A percentile compares a stretch with the other conserved stretches of the same genome.
Conservation (phyloP, 2,888 invertebrate species). For the Amblyteles armatorius region DNA sequence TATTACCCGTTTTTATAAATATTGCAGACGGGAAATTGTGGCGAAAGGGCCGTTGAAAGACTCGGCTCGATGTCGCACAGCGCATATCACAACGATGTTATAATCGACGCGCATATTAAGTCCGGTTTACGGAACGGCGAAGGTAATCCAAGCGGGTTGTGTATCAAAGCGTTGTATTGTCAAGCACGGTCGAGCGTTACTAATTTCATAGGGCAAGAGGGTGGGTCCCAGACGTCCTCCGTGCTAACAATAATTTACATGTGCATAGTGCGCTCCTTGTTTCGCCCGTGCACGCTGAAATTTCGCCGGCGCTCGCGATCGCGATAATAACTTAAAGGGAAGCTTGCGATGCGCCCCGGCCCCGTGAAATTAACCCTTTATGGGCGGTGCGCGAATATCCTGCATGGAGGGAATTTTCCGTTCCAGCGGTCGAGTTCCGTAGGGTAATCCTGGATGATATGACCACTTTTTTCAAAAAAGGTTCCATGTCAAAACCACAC, state of each 20-base stretch:
- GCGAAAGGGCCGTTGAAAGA: neutral
- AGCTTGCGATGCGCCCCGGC: slow-evolving; percentile 33
- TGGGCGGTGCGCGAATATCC: neutral
- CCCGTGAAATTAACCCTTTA: slow-evolving; percentile 51
- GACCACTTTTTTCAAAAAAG: too few species aligned
- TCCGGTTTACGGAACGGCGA: neutral
- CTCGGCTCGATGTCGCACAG: neutral
- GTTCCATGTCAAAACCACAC: too few species aligned
- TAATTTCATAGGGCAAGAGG: slow-evolving; percentile 54
- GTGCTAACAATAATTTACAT: slow-evolving; percentile 61
- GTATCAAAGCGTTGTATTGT: slow-evolving; percentile 58
- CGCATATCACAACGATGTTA: neutral
- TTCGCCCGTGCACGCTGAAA: slow-evolving; percentile 30
- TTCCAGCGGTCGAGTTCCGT: too few species aligned
- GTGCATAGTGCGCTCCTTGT: slow-evolving; percentile 18
- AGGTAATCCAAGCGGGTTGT: slow-evolving; percentile 43
- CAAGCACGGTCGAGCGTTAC: slow-evolving; percentile 38
- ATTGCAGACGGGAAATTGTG: neutral
- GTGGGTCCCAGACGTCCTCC: slow-evolving; percentile 1
- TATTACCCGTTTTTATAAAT: neutral
- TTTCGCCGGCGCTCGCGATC: slow-evolving; percentile 6
- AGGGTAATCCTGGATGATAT: too few species aligned
- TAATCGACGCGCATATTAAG: slow-evolving; percentile 7
- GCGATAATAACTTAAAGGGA: slow-evolving; percentile 49
- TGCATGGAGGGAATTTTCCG: too few species aligned